phyloP scores from a whole-genome alignment of 2,888 invertebrate species.

The Caenorhabditis sp. region DNA sequence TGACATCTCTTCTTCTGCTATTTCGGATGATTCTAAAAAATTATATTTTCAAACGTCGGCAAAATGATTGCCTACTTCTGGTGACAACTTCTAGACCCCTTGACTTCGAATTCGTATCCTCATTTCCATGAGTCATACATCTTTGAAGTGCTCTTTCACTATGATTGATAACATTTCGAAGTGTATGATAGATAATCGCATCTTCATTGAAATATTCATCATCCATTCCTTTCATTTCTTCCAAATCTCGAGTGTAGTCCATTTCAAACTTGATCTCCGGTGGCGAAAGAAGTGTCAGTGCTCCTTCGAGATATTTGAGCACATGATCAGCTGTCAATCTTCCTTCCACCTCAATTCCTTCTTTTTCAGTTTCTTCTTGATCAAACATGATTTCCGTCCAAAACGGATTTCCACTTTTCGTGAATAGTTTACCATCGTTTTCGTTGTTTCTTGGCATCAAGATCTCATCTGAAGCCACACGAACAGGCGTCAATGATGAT shows the following conservation, averaged over 20 bases:
- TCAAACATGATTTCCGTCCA: background rate
- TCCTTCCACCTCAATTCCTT: slow-evolving; percentile 8
- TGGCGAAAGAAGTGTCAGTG: background rate
- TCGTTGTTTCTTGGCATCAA: background rate
- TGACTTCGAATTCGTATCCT: background rate
- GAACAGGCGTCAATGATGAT: background rate
- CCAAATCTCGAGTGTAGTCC: background rate
- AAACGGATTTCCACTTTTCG: slow-evolving; percentile 1
- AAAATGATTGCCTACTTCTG: too few species aligned
- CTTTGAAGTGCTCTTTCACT: background rate
- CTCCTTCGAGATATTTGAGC: slow-evolving; percentile 1
- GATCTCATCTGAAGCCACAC: background rate
- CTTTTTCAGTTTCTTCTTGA: slow-evolving; percentile 6
- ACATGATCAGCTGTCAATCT: slow-evolving; percentile 6
- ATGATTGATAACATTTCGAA: slow-evolving; percentile 5
- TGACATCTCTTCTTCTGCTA: too few species aligned
- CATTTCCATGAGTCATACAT: background rate
- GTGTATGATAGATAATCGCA: background rate
- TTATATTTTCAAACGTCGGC: background rate
- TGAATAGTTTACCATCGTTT: slow-evolving; percentile 5
- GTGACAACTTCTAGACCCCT: background rate
- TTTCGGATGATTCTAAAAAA: too few species aligned
- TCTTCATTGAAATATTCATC: slow-evolving; percentile 3
- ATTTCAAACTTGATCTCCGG: background rate
- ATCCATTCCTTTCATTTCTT: background rate